A percentile compares a stretch with the other conserved stretches of the same genome.
Evolutionary conservation across 2,113 vertebrate species (phyloP).

Genomic region (Malurus cyaneus): DNA sequence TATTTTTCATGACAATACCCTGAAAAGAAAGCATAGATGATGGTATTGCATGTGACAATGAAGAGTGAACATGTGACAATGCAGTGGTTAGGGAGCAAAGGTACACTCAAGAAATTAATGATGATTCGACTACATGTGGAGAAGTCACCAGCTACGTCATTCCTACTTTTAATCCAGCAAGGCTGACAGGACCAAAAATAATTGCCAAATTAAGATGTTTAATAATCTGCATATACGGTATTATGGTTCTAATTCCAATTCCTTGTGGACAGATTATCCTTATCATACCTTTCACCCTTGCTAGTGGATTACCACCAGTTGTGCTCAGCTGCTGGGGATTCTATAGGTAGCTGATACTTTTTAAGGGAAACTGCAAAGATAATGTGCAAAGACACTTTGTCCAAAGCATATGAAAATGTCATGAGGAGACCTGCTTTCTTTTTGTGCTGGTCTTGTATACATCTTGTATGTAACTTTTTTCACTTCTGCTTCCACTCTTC

Average conservation of each 20-base stretch:
- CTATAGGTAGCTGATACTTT: not conserved
- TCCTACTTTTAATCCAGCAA: not conserved
- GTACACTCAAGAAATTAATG: not conserved
- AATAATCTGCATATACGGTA: not conserved
- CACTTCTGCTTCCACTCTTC: not conserved
- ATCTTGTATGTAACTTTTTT: not conserved
- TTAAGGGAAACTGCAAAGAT: not conserved
- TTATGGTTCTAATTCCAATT: not conserved
- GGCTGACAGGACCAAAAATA: not conserved
- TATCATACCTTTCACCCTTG: not conserved
- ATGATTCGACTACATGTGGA: not conserved
- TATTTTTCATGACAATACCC: slow-evolving; percentile 48
- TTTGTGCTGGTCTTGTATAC: not conserved
- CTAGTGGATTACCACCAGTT: not conserved
- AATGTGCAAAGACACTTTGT: not conserved
- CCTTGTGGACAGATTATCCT: not conserved
- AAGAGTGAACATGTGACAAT: not conserved
- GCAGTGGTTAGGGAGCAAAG: slow-evolving; percentile 29
- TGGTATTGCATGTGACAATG: slow-evolving; percentile 13
- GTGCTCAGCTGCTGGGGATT: not conserved
- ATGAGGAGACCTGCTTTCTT: not conserved
- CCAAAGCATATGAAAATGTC: not conserved
- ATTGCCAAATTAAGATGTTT: not conserved
- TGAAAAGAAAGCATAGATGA: slow-evolving; percentile 31
- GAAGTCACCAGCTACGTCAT: not conserved